Percentiles rank a stretch among this genome's conserved stretches.
phyloP scores from a whole-genome alignment of 2,113 vertebrate species.

The Cairina moschata region DNA sequence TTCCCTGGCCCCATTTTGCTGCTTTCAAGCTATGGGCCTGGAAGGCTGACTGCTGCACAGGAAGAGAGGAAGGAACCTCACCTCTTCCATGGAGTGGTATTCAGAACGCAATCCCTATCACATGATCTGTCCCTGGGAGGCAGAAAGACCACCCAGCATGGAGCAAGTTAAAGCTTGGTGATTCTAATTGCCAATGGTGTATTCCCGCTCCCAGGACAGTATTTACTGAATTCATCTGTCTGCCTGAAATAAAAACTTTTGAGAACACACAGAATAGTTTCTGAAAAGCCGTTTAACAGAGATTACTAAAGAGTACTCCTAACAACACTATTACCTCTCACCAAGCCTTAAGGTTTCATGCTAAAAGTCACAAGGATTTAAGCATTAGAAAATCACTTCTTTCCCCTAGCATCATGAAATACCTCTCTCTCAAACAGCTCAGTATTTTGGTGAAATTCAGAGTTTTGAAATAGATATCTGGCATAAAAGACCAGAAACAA shows the following conservation, averaged over 20 bases:
- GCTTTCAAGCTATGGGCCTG: not conserved
- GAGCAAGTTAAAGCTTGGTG: not conserved
- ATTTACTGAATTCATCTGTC: not conserved
- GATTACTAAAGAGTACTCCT: not conserved
- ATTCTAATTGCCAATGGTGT: not conserved
- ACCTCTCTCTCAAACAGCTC: not conserved
- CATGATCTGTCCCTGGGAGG: not conserved
- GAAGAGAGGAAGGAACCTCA: not conserved
- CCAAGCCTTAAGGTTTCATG: not conserved
- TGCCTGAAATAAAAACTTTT: not conserved
- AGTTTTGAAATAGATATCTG: not conserved
- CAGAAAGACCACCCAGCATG: not conserved
- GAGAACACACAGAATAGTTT: not conserved
- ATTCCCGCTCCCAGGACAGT: not conserved
- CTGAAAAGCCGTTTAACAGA: not conserved
- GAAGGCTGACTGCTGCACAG: not conserved
- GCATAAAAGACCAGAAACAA: not conserved
- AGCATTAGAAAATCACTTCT: not conserved
- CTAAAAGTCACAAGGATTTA: not conserved
- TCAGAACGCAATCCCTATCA: not conserved
- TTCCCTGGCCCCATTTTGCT: no score
- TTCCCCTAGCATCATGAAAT: not conserved
- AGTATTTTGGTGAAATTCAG: not conserved
- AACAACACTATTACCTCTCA: not conserved
- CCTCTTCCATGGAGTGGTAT: not conserved